Percentiles rank a stretch among this genome's conserved stretches.
Evolutionary conservation across 2,113 vertebrate species (phyloP).

Genomic region (Hemiprocne comata): DNA sequence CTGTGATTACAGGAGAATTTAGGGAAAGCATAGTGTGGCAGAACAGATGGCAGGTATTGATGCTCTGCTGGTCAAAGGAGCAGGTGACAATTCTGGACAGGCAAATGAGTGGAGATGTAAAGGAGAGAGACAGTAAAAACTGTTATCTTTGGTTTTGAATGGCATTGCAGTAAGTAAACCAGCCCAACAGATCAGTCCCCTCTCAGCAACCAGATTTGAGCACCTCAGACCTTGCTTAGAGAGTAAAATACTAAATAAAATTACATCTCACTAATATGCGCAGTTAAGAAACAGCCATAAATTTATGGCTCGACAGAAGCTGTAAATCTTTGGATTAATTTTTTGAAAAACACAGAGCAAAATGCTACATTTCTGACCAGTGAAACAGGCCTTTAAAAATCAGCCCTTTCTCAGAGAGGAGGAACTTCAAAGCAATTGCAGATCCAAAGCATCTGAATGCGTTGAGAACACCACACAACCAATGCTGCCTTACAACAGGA

Average conservation of each 20-base stretch:
- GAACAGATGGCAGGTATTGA: not conserved
- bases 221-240: not conserved
- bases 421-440: not conserved
- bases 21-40: not conserved
- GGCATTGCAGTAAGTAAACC: not conserved
- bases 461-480: not conserved
- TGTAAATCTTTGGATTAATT: not conserved
- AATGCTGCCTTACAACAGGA: not conserved
- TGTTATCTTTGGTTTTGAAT: not conserved
- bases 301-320: not conserved
- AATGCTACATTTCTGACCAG: not conserved
- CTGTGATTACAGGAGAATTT: not conserved
- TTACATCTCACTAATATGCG: not conserved
- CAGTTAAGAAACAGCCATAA: not conserved
- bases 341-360: not conserved
- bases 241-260: not conserved
- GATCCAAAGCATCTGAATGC: not conserved
- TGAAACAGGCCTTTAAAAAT: not conserved
- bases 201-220: not conserved
- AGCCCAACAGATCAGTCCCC: not conserved
- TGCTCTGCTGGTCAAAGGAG: not conserved
- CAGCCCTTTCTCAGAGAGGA: not conserved
- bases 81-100: not conserved
- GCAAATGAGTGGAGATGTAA: not conserved
- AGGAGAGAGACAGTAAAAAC: not conserved